Percentiles rank a stretch among this genome's conserved stretches.
Conservation (phyloP, 1,140 invertebrate genomes). For the Archegozetes longisetosus region DNA sequence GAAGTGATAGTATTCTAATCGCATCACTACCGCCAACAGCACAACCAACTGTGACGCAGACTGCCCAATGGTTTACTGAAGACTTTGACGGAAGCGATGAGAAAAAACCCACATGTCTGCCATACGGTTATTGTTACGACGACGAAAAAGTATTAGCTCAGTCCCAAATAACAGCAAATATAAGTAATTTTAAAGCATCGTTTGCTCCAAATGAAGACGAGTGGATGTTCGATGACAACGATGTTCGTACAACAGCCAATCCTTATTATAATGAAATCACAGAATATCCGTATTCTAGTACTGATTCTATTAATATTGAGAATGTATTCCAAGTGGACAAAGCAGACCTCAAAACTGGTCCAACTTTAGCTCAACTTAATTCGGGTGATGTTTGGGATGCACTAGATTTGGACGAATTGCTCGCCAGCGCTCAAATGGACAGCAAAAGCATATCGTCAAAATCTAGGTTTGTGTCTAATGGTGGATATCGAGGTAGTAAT, state of each 20-base stretch:
- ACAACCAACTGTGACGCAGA: too few relatives aligned
- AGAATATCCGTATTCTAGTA: neutral
- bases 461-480: neutral
- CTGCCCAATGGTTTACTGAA: neutral
- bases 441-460: neutral
- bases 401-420: constrained; percentile 50
- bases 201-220: neutral
- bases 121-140: neutral
- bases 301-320: constrained; percentile 18
- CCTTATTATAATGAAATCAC: neutral
- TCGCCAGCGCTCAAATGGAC: constrained; percentile 46
- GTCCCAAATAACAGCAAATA: neutral
- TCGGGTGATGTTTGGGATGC: constrained; percentile 43
- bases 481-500: neutral
- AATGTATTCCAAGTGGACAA: constrained; percentile 31
- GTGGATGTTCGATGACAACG: neutral
- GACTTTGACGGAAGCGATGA: neutral
- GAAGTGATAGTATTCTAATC: neutral
- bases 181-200: neutral
- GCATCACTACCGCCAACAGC: neutral
- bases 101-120: neutral
- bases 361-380: constrained; percentile 70
- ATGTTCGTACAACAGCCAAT: neutral
- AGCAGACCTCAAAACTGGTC: constrained; percentile 58
- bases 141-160: neutral